A percentile compares a stretch with the other conserved stretches of the same genome.
These are phyloP conservation scores for Spilogale gracilis DNA, from an alignment of 2,113 vertebrate genomes.

Conservation along the genomic window DNA sequence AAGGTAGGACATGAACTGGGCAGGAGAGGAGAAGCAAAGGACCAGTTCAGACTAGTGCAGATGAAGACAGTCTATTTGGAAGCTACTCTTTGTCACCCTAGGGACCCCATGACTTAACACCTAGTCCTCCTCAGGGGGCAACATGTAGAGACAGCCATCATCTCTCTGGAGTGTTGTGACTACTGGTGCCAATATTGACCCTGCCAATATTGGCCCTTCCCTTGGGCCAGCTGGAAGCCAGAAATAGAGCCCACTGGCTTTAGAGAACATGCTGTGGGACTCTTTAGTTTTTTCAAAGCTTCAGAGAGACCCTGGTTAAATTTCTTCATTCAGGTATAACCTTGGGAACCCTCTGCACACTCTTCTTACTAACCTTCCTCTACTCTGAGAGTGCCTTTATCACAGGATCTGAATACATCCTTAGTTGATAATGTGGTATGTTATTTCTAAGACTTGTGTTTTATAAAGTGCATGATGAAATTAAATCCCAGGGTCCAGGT, in stretches of 20 bases:
- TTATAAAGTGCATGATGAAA: slow-evolving; percentile 88
- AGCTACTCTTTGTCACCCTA: background rate
- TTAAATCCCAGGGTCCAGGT: slow-evolving; percentile 84
- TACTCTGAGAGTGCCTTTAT: slow-evolving; percentile 52
- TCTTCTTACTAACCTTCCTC: background rate
- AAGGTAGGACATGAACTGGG: background rate
- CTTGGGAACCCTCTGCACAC: background rate
- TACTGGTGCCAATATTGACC: background rate
- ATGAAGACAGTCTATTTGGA: background rate
- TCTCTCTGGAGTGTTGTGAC: background rate
- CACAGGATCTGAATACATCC: slow-evolving; percentile 83
- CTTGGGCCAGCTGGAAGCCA: background rate
- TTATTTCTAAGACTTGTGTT: slow-evolving; percentile 84
- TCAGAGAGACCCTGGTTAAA: background rate
- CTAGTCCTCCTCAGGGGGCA: background rate
- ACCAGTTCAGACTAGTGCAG: background rate
- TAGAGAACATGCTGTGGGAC: background rate
- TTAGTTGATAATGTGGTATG: slow-evolving; percentile 83
- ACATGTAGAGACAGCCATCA: background rate
- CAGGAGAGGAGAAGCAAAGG: background rate
- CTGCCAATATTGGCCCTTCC: no score
- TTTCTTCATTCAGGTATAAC: background rate
- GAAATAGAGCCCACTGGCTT: background rate
- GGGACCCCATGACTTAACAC: no score
- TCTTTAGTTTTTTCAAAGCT: background rate